A percentile compares a stretch with the other conserved stretches of the same genome.
Conservation (phyloP, 2,888 invertebrate genomes). For the Caenorhabditis becei region DNA sequence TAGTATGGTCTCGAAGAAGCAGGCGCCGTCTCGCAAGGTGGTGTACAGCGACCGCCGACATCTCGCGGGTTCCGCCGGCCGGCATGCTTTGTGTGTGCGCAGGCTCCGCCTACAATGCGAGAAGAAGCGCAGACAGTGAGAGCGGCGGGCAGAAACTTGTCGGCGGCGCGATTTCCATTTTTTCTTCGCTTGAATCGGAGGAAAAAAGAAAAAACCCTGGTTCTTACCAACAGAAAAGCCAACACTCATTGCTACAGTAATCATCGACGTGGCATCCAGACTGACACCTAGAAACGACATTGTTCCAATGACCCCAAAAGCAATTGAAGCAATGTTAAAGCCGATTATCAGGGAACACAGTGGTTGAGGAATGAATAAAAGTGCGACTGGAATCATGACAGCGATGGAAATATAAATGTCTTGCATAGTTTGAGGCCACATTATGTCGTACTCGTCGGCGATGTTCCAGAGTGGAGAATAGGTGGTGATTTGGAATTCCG, state of each 20-base stretch:
- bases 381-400: slow-evolving; percentile 76
- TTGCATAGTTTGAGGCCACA: slow-evolving; percentile 79
- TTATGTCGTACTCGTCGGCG: slow-evolving; percentile 78
- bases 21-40: not conserved
- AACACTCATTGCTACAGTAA: slow-evolving; percentile 80
- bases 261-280: slow-evolving; percentile 79
- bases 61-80: slow-evolving; percentile 1
- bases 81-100: not conserved
- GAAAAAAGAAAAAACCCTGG: not conserved
- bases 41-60: not conserved
- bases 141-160: not conserved
- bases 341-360: slow-evolving; percentile 75
- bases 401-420: slow-evolving; percentile 76
- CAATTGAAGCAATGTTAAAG: slow-evolving; percentile 71
- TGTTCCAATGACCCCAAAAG: slow-evolving; percentile 77
- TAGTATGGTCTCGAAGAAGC: slow-evolving; percentile 56
- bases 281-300: slow-evolving; percentile 72
- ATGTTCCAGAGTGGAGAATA: slow-evolving; percentile 77
- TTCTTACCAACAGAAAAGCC: slow-evolving; percentile 75
- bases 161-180: not conserved
- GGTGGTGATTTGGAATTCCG: slow-evolving; percentile 63
- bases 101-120: not conserved
- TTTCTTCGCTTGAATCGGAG: too few relatives aligned
- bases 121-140: slow-evolving; percentile 1
- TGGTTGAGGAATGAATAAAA: slow-evolving; percentile 76